Evolutionary conservation across 2,797 vertebrate species (phyloP).

Genomic region (Lagothrix lagotricha): DNA sequence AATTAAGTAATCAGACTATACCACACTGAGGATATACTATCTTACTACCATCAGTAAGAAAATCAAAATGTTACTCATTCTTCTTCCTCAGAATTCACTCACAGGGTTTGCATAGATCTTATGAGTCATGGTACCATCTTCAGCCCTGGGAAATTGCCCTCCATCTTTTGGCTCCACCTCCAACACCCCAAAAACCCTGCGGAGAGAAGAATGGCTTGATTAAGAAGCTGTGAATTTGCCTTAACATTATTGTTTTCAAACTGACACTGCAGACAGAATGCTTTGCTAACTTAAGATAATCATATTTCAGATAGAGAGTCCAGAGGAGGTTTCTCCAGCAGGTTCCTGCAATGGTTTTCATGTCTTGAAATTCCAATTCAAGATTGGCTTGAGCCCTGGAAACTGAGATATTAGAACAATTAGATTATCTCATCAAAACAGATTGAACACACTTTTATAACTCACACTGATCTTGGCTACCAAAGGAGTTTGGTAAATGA

Average conservation of each 20-base stretch:
- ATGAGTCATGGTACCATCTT: background rate
- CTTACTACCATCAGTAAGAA: background rate
- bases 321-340: background rate
- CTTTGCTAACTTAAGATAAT: background rate
- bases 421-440: constrained; percentile 36
- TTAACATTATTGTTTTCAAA: constrained; percentile 1
- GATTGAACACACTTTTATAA: background rate
- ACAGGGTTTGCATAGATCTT: background rate
- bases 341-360: background rate
- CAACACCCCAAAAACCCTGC: background rate
- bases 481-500: background rate
- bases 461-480: background rate
- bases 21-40: background rate
- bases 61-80: constrained; percentile 35
- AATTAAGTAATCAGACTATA: constrained; percentile 5
- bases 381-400: background rate
- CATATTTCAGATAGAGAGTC: background rate
- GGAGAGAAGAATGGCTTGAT: background rate
- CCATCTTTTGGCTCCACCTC: background rate
- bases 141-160: constrained; percentile 9
- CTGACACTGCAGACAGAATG: background rate
- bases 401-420: background rate
- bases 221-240: background rate
- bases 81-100: constrained; percentile 42
- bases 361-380: background rate